Evolutionary conservation across 2,888 invertebrate genomes (phyloP).

Genomic region (Cepaea hortensis): DNA sequence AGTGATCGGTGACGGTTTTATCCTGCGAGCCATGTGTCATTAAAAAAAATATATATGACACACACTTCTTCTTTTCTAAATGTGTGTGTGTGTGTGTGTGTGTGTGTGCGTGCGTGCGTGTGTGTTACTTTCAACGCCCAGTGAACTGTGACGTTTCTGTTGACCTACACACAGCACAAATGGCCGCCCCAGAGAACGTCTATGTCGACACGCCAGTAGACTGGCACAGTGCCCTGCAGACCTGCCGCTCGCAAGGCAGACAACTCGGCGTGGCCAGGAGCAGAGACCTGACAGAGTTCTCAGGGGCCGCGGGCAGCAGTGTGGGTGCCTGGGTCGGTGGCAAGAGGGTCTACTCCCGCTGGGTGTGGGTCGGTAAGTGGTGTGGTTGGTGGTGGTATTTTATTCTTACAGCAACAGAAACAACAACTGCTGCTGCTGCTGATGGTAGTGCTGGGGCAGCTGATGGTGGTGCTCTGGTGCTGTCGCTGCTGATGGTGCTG

Average conservation of each 20-base stretch:
- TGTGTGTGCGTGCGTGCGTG: too few relatives aligned
- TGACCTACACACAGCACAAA: not conserved
- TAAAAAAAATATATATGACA: too few relatives aligned
- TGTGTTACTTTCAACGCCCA: too few relatives aligned
- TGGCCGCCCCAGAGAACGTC: not conserved
- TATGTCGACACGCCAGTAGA: not conserved
- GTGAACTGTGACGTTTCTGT: not conserved
- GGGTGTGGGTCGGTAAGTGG: not conserved
- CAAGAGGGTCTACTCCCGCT: not conserved
- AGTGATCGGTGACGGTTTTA: too few relatives aligned
- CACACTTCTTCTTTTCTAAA: too few relatives aligned
- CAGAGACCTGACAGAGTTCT: slow-evolving; percentile 14
- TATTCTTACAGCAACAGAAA: not conserved
- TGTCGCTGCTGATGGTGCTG: too few relatives aligned
- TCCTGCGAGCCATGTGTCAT: too few relatives aligned
- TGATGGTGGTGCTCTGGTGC: too few relatives aligned
- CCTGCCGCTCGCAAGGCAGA: not conserved
- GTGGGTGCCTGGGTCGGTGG: slow-evolving; percentile 2
- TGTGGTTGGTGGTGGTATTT: not conserved
- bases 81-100: too few relatives aligned
- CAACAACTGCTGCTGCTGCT: not conserved
- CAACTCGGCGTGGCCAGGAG: not conserved
- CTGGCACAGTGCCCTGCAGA: not conserved
- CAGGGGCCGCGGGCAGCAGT: not conserved
- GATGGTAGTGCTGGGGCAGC: too few relatives aligned